A percentile compares a stretch with the other conserved stretches of the same genome.
Evolutionary conservation across 1,140 invertebrate species (phyloP).

Genomic region (Neelides sp.): DNA sequence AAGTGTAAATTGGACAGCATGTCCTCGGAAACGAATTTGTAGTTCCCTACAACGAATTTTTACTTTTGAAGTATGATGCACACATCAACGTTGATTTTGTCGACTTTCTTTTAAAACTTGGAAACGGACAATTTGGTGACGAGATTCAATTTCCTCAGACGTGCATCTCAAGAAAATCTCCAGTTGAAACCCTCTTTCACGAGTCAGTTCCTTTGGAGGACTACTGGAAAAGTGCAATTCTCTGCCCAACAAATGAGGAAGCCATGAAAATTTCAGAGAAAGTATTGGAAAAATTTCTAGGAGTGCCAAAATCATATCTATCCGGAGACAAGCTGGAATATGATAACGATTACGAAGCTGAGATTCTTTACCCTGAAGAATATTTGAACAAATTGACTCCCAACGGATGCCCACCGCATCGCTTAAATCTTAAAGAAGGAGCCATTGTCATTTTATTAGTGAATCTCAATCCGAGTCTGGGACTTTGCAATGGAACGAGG

Average conservation of each 20-base stretch:
- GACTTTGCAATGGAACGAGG: constrained; percentile 38
- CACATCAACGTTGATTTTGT: too few species aligned
- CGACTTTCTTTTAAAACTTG: not conserved
- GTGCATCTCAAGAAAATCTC: not conserved
- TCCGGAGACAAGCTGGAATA: not conserved
- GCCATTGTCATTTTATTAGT: constrained; percentile 36
- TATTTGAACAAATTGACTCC: constrained; percentile 26
- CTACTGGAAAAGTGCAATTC: constrained; percentile 3
- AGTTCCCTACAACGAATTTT: too few species aligned
- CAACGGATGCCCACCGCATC: constrained; percentile 14
- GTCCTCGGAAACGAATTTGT: too few species aligned
- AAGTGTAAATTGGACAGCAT: too few species aligned
- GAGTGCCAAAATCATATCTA: constrained; percentile 9
- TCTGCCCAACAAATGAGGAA: constrained; percentile 16
- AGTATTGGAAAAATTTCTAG: constrained; percentile 5
- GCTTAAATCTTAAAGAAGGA: constrained; percentile 25
- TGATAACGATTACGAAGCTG: constrained; percentile 16
- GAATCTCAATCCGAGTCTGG: not conserved
- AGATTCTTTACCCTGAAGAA: constrained; percentile 31
- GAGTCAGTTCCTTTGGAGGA: not conserved
- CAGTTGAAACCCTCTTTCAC: not conserved
- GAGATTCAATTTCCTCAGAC: too few species aligned
- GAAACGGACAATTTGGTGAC: too few species aligned
- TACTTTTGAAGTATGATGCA: too few species aligned
- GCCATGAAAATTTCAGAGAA: constrained; percentile 14